phyloP scores from a whole-genome alignment of 1,140 invertebrate genomes.

The Drosophila murphyi region DNA sequence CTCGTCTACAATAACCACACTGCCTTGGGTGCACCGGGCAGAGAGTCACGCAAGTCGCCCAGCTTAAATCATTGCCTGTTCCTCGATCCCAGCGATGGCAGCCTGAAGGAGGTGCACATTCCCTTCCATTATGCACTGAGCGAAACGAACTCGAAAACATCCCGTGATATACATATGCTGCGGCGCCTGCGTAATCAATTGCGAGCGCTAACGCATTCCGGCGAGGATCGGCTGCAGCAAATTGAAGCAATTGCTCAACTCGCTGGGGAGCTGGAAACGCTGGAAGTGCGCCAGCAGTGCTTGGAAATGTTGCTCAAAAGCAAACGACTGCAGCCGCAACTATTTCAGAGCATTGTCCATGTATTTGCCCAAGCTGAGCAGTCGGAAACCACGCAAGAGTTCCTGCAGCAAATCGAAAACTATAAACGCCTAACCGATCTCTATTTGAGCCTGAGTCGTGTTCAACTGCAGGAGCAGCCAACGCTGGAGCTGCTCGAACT shows the following conservation, averaged over 20 bases:
- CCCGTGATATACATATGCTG: slow-evolving; percentile 94
- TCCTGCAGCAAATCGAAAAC: slow-evolving; percentile 61
- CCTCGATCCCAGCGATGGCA: slow-evolving; percentile 91
- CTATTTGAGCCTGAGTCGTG: slow-evolving; percentile 53
- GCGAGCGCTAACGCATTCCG: slow-evolving; percentile 85
- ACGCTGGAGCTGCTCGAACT: slow-evolving; percentile 60
- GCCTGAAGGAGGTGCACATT: slow-evolving; percentile 91
- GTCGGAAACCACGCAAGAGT: slow-evolving; percentile 35
- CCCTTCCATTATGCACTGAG: slow-evolving; percentile 96
- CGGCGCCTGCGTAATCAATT: slow-evolving; percentile 90
- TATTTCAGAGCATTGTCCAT: slow-evolving; percentile 69
- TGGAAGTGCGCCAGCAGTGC: slow-evolving; percentile 89
- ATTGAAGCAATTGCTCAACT: slow-evolving; percentile 84
- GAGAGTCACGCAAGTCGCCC: slow-evolving; percentile 86
- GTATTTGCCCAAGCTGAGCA: slow-evolving; percentile 43
- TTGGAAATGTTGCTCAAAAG: slow-evolving; percentile 89
- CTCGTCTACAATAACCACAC: slow-evolving; percentile 92
- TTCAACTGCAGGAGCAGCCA: slow-evolving; percentile 9
- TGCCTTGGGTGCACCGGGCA: slow-evolving; percentile 85
- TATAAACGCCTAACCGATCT: slow-evolving; percentile 73
- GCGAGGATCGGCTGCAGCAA: slow-evolving; percentile 18
- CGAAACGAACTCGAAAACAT: slow-evolving; percentile 93
- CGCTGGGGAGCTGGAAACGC: slow-evolving; percentile 89
- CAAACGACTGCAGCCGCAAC: slow-evolving; percentile 70
- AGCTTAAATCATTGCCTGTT: slow-evolving; percentile 90